These are phyloP conservation scores for Meta bourneti DNA, from an alignment of 2,888 invertebrate species.

Conservation along the genomic window DNA sequence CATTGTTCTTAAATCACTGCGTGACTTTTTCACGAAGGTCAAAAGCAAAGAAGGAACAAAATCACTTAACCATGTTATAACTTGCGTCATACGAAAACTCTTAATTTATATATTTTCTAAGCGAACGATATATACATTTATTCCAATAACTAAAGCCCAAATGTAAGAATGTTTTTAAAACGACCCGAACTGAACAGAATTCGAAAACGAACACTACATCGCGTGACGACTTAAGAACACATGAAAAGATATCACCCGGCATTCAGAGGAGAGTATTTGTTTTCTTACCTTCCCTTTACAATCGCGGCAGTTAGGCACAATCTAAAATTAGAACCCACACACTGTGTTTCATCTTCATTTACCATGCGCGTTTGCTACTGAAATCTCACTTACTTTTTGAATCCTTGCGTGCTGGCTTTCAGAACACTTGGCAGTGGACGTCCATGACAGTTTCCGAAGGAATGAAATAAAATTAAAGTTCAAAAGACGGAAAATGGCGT, in stretches of 20 bases:
- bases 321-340: conserved; percentile 44
- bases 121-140: too few species aligned
- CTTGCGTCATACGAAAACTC: too few species aligned
- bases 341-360: not conserved
- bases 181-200: not conserved
- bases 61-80: too few species aligned
- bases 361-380: conserved; percentile 7
- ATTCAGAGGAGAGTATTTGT: not conserved
- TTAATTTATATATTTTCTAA: too few species aligned
- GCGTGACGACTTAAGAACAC: not conserved
- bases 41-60: too few species aligned
- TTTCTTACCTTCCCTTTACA: not conserved
- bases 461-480: not conserved
- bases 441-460: conserved; percentile 23
- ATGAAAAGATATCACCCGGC: not conserved
- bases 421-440: not conserved
- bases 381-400: conserved; percentile 32
- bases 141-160: too few species aligned
- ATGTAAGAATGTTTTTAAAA: not conserved
- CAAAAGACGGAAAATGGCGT: conserved; percentile 1
- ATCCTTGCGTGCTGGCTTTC: not conserved
- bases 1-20: too few species aligned
- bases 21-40: too few species aligned
- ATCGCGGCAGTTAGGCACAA: not conserved
- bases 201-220: not conserved